These are phyloP conservation scores for Myiopsitta monachus DNA, from an alignment of 2,113 vertebrate genomes.

Conservation along the genomic window DNA sequence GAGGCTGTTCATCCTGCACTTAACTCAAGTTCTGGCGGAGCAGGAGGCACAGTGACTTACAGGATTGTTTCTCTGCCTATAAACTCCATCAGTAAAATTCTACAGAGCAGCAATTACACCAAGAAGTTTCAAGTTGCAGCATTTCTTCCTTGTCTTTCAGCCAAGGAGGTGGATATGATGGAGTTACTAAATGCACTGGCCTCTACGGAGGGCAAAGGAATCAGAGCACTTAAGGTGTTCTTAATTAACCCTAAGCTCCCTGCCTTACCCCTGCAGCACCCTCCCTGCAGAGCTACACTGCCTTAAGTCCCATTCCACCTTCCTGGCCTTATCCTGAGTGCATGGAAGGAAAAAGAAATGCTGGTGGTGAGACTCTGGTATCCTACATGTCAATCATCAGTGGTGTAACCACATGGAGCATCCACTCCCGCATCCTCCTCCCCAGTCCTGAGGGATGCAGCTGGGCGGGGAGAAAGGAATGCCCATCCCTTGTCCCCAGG, in stretches of 20 bases:
- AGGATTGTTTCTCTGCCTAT: slow-evolving; percentile 47
- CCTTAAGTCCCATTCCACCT: not conserved
- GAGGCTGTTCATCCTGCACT: slow-evolving; percentile 43
- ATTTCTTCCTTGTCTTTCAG: slow-evolving; percentile 24
- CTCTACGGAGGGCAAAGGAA: slow-evolving; percentile 23
- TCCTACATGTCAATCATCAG: not conserved
- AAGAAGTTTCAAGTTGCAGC: slow-evolving; percentile 33
- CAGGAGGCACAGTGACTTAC: slow-evolving; percentile 44
- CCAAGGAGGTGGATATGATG: slow-evolving; percentile 24
- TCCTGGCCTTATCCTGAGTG: not conserved
- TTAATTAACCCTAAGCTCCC: not conserved
- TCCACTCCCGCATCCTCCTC: not conserved
- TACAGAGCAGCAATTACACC: slow-evolving; percentile 31
- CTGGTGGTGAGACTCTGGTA: not conserved
- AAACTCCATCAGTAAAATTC: slow-evolving; percentile 54
- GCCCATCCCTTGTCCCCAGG: not conserved
- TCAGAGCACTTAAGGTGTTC: slow-evolving; percentile 35
- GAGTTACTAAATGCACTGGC: slow-evolving; percentile 12
- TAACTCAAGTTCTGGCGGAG: slow-evolving; percentile 52
- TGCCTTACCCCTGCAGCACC: not conserved
- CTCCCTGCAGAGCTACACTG: not conserved
- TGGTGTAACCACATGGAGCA: not conserved
- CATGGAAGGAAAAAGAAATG: not conserved
- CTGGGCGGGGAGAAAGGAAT: not conserved
- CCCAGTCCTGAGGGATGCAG: not conserved